Conservation (phyloP, 1,140 invertebrate genomes). For the Drosophila oshimai region DNA sequence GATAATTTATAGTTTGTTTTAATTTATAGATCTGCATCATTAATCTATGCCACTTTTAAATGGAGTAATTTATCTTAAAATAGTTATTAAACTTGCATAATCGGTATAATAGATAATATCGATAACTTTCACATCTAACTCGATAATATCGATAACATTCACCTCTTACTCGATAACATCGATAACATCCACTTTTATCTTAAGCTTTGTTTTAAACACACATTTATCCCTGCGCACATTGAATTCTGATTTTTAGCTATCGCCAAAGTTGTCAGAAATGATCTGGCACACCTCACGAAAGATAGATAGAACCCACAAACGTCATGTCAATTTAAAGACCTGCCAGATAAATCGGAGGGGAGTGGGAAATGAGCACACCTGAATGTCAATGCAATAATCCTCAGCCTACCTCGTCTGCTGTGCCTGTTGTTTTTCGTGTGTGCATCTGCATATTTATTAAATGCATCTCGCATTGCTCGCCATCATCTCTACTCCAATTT, state of each 20-base stretch:
- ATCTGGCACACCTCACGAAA: conserved; percentile 6
- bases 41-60: too few species aligned
- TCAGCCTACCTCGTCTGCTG: neutral
- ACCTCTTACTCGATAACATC: too few species aligned
- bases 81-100: too few species aligned
- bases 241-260: conserved; percentile 2
- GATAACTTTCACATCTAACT: too few species aligned
- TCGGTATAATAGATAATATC: too few species aligned
- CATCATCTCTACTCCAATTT: conserved; percentile 45
- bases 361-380: conserved; percentile 9
- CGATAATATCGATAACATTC: too few species aligned
- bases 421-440: conserved; percentile 5
- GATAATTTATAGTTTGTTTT: too few species aligned
- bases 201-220: too few species aligned
- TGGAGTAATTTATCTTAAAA: too few species aligned
- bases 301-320: neutral
- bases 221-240: neutral
- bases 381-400: conserved; percentile 56
- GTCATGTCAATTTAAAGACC: conserved; percentile 19
- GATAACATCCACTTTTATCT: too few species aligned
- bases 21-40: too few species aligned
- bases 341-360: neutral
- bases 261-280: conserved; percentile 2
- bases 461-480: conserved; percentile 41
- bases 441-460: conserved; percentile 57